These are phyloP conservation scores for Climacteris rufus DNA, from an alignment of 2,113 vertebrate genomes.

Conservation along the genomic window DNA sequence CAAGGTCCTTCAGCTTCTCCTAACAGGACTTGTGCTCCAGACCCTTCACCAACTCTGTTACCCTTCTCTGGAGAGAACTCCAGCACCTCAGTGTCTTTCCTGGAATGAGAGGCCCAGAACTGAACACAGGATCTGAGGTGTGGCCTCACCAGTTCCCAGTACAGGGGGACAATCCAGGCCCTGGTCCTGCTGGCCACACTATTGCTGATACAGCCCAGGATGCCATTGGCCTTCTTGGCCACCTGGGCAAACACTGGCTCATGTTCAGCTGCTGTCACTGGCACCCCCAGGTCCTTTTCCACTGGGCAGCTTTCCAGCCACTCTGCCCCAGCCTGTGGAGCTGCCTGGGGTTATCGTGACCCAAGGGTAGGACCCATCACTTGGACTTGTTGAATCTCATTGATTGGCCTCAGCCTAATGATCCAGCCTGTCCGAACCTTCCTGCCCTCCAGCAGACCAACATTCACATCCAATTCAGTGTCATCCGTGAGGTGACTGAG, in stretches of 20 bases:
- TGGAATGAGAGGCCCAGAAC: not conserved
- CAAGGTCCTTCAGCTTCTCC: not conserved
- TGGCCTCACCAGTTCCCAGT: fast-evolving
- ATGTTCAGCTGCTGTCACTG: not conserved
- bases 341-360: not conserved
- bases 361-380: not conserved
- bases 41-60: fast-evolving
- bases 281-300: not conserved
- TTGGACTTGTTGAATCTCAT: not conserved
- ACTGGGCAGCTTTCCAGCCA: not conserved
- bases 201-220: fast-evolving
- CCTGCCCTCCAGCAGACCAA: not conserved
- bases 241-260: not conserved
- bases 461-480: not conserved
- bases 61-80: not conserved
- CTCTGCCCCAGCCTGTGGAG: not conserved
- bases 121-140: too few relatives aligned
- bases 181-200: not conserved
- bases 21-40: not conserved
- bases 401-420: fast-evolving
- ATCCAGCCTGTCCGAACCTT: not conserved
- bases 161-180: not conserved
- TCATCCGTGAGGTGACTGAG: fast-evolving
- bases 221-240: not conserved
- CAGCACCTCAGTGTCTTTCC: not conserved